Percentiles rank a stretch among this genome's conserved stretches.
These are phyloP conservation scores for Pygoscelis antarcticus DNA, from an alignment of 2,113 vertebrate genomes.

Conservation along the genomic window DNA sequence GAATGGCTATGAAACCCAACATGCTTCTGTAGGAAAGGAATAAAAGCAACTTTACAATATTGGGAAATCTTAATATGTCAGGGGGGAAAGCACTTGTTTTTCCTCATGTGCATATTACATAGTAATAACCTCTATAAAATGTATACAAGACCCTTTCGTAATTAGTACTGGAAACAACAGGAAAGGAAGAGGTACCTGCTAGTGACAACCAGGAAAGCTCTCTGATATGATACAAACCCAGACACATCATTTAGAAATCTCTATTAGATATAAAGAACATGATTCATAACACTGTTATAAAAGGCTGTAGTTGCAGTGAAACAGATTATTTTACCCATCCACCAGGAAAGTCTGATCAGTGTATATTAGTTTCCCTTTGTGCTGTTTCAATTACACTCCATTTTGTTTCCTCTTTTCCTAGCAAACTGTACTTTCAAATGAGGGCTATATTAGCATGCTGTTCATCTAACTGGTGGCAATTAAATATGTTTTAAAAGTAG, in stretches of 20 bases:
- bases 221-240: background rate
- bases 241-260: background rate
- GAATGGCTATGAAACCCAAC: background rate
- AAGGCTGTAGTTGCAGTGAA: background rate
- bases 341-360: background rate
- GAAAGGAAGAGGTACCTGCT: background rate
- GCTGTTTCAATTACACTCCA: background rate
- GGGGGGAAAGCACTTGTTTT: background rate
- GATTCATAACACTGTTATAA: background rate
- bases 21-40: background rate
- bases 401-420: background rate
- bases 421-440: background rate
- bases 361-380: background rate
- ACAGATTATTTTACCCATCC: background rate
- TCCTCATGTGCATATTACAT: background rate
- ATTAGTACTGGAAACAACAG: background rate
- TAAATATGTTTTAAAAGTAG: background rate
- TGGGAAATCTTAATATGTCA: background rate
- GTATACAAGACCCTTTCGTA: background rate
- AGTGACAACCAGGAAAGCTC: background rate
- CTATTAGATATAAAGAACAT: background rate
- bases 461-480: background rate
- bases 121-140: background rate
- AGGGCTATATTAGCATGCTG: background rate
- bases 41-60: background rate